Conservation (phyloP, 2,888 invertebrate species). For the Dromius quadrimaculatus region DNA sequence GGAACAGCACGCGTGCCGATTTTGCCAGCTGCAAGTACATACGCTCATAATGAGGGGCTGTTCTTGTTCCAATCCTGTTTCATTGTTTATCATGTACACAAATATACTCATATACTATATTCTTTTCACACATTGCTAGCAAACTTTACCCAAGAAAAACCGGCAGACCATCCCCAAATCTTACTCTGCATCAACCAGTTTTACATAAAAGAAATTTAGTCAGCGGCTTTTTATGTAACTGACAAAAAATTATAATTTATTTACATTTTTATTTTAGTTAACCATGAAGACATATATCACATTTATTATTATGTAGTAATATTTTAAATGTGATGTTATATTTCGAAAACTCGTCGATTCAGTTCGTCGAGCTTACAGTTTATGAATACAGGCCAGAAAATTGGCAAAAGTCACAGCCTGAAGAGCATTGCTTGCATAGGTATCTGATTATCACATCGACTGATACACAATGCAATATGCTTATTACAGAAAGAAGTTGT, state of each 20-base stretch:
- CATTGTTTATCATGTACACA: conserved; percentile 22
- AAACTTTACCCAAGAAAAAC: conserved; percentile 23
- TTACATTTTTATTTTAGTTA: conserved; percentile 44
- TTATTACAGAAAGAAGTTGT: conserved; percentile 37
- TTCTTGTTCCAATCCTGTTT: not conserved
- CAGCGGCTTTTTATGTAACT: not conserved
- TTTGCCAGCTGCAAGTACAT: conserved; percentile 37
- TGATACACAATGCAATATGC: conserved; percentile 39
- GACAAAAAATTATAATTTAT: conserved; percentile 22
- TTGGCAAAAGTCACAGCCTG: conserved; percentile 62
- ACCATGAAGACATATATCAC: conserved; percentile 49
- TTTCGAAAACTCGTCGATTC: conserved; percentile 31
- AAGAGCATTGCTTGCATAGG: conserved; percentile 58
- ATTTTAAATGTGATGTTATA: conserved; percentile 33
- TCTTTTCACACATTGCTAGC: conserved; percentile 10
- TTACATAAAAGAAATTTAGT: not conserved
- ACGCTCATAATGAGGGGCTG: conserved; percentile 20
- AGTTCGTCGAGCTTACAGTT: conserved; percentile 22
- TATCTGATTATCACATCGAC: conserved; percentile 45
- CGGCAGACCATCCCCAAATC: not conserved
- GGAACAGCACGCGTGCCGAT: conserved; percentile 42
- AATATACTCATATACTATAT: conserved; percentile 8
- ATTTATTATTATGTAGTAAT: conserved; percentile 37
- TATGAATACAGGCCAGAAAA: conserved; percentile 54
- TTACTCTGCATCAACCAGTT: not conserved